Evolutionary conservation across 2,797 vertebrate genomes (phyloP), one percentile per base, ranked within the genome.

Genomic region (Falco concolor): DNA sequence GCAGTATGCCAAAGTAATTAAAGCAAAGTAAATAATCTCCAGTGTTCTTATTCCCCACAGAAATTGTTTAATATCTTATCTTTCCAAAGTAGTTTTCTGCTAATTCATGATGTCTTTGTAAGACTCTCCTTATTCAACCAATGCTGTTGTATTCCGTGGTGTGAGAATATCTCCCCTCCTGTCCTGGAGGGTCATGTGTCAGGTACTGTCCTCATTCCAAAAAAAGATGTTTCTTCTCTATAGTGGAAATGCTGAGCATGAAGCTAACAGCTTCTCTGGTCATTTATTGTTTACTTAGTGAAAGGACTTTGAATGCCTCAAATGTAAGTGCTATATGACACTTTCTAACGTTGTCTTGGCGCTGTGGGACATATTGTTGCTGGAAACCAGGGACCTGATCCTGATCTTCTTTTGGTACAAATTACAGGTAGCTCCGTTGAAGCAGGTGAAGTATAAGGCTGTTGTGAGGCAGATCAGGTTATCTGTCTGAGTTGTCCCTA

Each of bases 21-120:
- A 96, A 97, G 96, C 93, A 97, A 98, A 97, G 96, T 98, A 98
- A 98, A 98, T 98, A 98, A 98, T 98, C 97, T 97, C 96, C 90
- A 96, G 95, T 98, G 97, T 97, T 98, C 92, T 91, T 97, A 97
- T 97, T 98, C 97, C 97, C 97, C 57, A 83, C 76, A 97, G 97
- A 97, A 97, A 97, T 97, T 91, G 96, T 97, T 97, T 97, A 97
- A 97, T 98, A 96, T 97, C 95, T 98, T 98, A 97, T 98, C 97
- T 97, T 97, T 97, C 89, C 84, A 96, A 98, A 97, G 90, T 97
- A 92, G 69, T 96, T 97, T 98, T 96, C 72, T 84, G 83, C 88
- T 96, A 96, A 97, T 97, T 97, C 88, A 78, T 95, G 96, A 96
- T 96, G 93, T 93, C 93, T 82, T 89, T 96, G 86, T 94, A 97